Percentiles rank a stretch among this genome's conserved stretches.
phyloP scores from a whole-genome alignment of 30 jellyfish, hydroid and myxozoan genomes.

The Clytia hemisphaerica region DNA sequence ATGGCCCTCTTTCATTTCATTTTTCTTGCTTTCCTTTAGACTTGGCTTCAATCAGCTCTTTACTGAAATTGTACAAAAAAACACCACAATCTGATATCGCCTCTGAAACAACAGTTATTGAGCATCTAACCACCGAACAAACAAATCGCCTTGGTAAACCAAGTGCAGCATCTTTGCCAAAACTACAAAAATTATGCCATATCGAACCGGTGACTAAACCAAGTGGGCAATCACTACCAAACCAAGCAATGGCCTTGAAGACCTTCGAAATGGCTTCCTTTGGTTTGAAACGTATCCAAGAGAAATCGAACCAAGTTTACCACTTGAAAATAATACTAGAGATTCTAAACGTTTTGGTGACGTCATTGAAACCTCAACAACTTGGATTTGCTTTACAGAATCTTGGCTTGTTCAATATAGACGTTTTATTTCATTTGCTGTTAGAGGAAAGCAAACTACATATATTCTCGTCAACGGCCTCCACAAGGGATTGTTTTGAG shows the following conservation, averaged over 20 bases:
- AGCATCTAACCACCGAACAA: too few species aligned
- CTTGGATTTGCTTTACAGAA: constrained; percentile 45
- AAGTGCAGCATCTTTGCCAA: background rate
- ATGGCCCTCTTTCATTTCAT: too few species aligned
- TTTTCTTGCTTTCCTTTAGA: too few species aligned
- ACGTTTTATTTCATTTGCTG: constrained; percentile 13
- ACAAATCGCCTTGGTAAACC: background rate
- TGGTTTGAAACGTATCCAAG: constrained; percentile 6
- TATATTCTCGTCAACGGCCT: too few species aligned
- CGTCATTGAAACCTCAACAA: constrained; percentile 33
- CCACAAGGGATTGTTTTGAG: too few species aligned
- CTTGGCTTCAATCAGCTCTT: too few species aligned
- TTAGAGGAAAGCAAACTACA: too few species aligned
- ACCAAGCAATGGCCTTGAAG: constrained; percentile 27
- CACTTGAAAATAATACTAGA: constrained; percentile 21
- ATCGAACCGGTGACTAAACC: too few species aligned
- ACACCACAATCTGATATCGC: too few species aligned
- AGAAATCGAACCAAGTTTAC: background rate
- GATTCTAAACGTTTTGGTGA: constrained; percentile 41
- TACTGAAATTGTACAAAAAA: too few species aligned
- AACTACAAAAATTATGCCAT: background rate
- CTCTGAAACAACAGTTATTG: too few species aligned
- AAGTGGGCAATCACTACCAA: background rate
- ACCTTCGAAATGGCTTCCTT: background rate
- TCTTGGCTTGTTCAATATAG: constrained; percentile 45